Evolutionary conservation across 1,140 invertebrate genomes (phyloP), one percentile per base, ranked within the genome.

Genomic region (Apis florea): DNA sequence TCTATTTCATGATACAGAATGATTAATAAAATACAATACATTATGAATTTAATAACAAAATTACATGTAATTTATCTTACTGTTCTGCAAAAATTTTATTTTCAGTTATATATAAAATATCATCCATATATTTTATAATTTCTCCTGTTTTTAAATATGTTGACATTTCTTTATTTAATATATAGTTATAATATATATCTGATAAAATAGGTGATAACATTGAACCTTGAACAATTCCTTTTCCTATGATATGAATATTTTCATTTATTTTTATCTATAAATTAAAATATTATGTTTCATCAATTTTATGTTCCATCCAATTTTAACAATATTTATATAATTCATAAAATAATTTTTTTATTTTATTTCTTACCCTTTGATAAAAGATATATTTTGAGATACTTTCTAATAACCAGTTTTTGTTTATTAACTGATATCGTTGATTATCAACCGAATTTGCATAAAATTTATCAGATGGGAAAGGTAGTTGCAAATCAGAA

Each of bases 91-190:
- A 9, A 19, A 0, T 26, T 68, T 75, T 64, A 61, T 61, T 40
- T n/a, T 68, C 8, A 26, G 79, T 75, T 17, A 40, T 24, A 53
- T 75, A 81, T 59, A 81, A 75, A 68, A 81, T 68, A 75, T 81
- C 79, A 81, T 81, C 79, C 3, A 59, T 24, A 19, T 68, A 81
- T 76, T 64, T 81, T 47, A 75, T 51, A 59, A 81, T 58, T 67
- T 68, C 1, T n/a, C 79, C 79, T 24, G 3, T 15, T 6, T 40
- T 17, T 8, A 61, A 10, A 47, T 68, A 81, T 40, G 15, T 21
- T 13, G 63, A 3, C 72, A 81, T 66, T 26, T 75, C 24, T 64
- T 66, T 53, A 21, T 68, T n/a, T 24, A 81, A 8, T 19, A 76
- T 21, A 68, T 40, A 76, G 68, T 47, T 67, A 54, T 75, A 81